phyloP scores from a whole-genome alignment of 2,888 invertebrate species.

The Teleogryllus oceanicus region DNA sequence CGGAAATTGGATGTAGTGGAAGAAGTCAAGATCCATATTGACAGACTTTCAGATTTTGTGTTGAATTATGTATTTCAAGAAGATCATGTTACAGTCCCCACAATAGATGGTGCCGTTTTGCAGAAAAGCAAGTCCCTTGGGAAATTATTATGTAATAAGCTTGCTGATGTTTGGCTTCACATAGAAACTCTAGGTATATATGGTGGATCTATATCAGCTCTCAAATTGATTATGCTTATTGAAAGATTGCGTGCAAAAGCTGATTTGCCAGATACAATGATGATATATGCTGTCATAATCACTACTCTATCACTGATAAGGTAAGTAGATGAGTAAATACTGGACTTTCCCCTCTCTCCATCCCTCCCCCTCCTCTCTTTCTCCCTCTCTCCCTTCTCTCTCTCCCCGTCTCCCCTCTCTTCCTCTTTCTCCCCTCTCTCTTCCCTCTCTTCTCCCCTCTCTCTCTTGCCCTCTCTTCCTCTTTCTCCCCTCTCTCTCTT shows the following conservation, averaged over 20 bases:
- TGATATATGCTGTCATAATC: not conserved
- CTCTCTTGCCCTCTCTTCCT: no score
- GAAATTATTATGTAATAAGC: constrained; percentile 51
- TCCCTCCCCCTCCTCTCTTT: not conserved
- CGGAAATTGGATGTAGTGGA: constrained; percentile 19
- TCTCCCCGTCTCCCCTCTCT: no score
- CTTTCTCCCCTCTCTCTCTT: not conserved
- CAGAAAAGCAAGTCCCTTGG: constrained; percentile 33
- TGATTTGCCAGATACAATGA: not conserved
- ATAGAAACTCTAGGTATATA: constrained; percentile 56
- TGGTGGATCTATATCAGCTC: constrained; percentile 49
- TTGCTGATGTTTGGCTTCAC: constrained; percentile 52
- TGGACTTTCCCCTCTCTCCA: not conserved
- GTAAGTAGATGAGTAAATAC: constrained; percentile 12
- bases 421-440: no score
- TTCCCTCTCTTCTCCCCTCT: not conserved
- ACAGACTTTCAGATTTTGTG: not conserved
- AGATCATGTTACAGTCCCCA: not conserved
- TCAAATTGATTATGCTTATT: not conserved
- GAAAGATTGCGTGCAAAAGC: not conserved
- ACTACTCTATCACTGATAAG: constrained; percentile 22
- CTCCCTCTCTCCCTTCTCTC: not conserved
- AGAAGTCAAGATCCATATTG: not conserved
- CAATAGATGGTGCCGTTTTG: not conserved
- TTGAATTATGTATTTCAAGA: constrained; percentile 12